These are phyloP conservation scores for Sebastes reedi DNA, from an alignment of 2,797 vertebrate species.

Conservation along the genomic window DNA sequence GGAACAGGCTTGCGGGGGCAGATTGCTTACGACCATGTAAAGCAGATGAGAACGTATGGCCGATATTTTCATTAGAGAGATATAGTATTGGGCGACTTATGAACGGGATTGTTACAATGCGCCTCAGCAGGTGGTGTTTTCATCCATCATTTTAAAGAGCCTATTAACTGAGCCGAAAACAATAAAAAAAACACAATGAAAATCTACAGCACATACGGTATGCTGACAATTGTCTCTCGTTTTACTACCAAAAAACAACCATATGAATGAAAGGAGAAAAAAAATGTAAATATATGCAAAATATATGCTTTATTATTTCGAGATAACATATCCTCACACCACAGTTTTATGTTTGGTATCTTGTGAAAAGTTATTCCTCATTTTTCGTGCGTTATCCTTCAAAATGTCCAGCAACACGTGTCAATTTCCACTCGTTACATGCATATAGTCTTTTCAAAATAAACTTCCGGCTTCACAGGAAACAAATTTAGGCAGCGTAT, in stretches of 20 bases:
- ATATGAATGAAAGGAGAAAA: background rate
- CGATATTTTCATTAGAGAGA: conserved; percentile 36
- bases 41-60: conserved; percentile 32
- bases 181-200: background rate
- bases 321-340: background rate
- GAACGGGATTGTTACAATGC: background rate
- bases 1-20: conserved; percentile 2
- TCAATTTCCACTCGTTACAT: too few relatives aligned
- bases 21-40: conserved; percentile 28
- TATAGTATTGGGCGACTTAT: conserved; percentile 17
- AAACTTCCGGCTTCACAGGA: too few relatives aligned
- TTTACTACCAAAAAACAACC: background rate
- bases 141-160: conserved; percentile 38
- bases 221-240: background rate
- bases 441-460: too few relatives aligned
- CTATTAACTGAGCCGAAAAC: conserved; percentile 24
- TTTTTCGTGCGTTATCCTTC: too few relatives aligned
- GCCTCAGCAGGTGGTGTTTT: conserved; percentile 35
- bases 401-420: too few relatives aligned
- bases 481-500: too few relatives aligned
- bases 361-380: background rate
- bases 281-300: background rate
- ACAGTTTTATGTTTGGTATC: background rate
- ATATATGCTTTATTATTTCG: background rate
- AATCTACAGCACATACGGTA: background rate